Percentiles rank a stretch among this genome's conserved stretches.
These are phyloP conservation scores for Chaetodon trifasciatus DNA, from an alignment of 2,797 vertebrate genomes.

Conservation along the genomic window DNA sequence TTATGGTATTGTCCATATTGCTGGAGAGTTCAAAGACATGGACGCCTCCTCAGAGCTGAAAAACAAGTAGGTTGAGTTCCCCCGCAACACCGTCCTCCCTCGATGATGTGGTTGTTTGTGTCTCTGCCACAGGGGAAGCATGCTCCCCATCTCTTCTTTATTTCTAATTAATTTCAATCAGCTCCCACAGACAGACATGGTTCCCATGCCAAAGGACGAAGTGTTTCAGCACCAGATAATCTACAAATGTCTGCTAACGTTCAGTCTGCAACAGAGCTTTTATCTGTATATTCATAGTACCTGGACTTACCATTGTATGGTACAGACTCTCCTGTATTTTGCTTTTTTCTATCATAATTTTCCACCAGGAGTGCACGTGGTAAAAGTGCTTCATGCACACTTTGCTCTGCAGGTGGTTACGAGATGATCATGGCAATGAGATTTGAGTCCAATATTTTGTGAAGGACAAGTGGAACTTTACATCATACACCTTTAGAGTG, in stretches of 20 bases:
- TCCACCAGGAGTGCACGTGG: background rate
- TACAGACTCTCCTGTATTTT: background rate
- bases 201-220: background rate
- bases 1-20: slow-evolving; percentile 97
- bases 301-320: background rate
- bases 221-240: background rate
- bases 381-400: background rate
- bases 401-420: background rate
- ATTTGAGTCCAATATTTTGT: background rate
- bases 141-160: background rate
- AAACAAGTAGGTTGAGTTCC: slow-evolving; percentile 91
- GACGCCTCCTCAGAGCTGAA: slow-evolving; percentile 98
- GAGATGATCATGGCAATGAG: background rate
- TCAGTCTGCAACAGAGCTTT: background rate
- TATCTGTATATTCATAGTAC: background rate
- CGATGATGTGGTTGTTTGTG: slow-evolving; percentile 37
- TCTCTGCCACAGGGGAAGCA: slow-evolving; percentile 29
- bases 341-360: background rate
- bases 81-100: slow-evolving; percentile 4
- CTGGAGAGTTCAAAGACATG: slow-evolving; percentile 99
- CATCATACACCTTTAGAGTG: background rate
- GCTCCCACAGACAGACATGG: background rate
- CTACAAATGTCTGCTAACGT: background rate
- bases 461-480: background rate
- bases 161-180: slow-evolving; percentile 4